A percentile compares a stretch with the other conserved stretches of the same genome.
phyloP scores from a whole-genome alignment of 2,797 vertebrate species.

The Argyrosomus regius region DNA sequence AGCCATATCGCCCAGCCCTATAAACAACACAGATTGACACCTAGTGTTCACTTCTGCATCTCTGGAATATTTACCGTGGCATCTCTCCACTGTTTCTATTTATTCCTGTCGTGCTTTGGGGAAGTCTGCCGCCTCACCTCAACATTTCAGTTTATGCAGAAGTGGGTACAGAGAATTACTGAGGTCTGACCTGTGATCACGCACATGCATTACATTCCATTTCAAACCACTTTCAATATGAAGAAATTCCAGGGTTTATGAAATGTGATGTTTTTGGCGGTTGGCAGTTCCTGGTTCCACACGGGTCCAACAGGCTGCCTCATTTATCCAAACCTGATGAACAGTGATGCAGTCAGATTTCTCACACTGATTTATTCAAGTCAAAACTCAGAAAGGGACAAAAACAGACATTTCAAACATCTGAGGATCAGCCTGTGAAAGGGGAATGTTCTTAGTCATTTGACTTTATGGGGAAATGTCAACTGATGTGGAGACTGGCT shows the following conservation, averaged over 20 bases:
- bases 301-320: constrained; percentile 8
- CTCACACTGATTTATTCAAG: constrained; percentile 28
- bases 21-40: constrained; percentile 50
- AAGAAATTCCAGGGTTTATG: constrained; percentile 50
- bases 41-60: constrained; percentile 24
- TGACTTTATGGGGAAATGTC: constrained; percentile 25
- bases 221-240: constrained; percentile 53
- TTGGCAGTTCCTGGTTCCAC: constrained; percentile 46
- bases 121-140: constrained; percentile 31
- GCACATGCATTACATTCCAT: constrained; percentile 57
- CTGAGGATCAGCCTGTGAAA: constrained; percentile 15
- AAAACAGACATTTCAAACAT: constrained; percentile 13
- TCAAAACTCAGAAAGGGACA: neutral
- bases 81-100: constrained; percentile 29
- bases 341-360: constrained; percentile 39
- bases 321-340: constrained; percentile 48
- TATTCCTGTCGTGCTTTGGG: constrained; percentile 32
- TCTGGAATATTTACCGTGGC: constrained; percentile 15
- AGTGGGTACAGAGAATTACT: constrained; percentile 18
- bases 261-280: constrained; percentile 51
- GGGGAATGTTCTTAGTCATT: constrained; percentile 20
- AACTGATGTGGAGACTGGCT: constrained; percentile 24
- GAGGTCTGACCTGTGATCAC: constrained; percentile 41
- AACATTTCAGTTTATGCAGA: constrained; percentile 30
- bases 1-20: too few species aligned